Evolutionary conservation across 2,888 invertebrate species (phyloP).

Genomic region (Volucella inflata): DNA sequence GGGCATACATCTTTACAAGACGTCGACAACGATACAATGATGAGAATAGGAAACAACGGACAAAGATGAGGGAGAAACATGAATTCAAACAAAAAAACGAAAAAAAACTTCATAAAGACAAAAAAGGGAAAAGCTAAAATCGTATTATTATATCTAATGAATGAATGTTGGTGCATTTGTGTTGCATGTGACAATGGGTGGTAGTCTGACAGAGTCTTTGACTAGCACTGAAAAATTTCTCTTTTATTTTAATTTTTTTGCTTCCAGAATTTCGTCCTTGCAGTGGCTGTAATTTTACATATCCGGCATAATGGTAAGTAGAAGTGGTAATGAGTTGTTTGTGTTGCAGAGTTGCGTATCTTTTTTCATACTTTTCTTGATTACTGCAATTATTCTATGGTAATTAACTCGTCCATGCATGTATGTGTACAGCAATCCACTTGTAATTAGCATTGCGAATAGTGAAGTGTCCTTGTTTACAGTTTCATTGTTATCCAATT

Average conservation of each 20-base stretch:
- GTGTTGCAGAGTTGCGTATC: constrained; percentile 34
- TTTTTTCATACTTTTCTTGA: constrained; percentile 16
- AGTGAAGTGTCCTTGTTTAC: constrained; percentile 54
- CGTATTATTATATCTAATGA: constrained; percentile 68
- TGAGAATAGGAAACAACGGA: constrained; percentile 68
- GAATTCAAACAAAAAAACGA: constrained; percentile 30
- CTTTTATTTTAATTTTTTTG: constrained; percentile 44
- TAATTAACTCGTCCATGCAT: constrained; percentile 61
- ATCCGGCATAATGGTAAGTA: constrained; percentile 53
- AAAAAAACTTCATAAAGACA: constrained; percentile 40
- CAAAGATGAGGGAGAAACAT: constrained; percentile 46
- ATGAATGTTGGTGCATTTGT: constrained; percentile 38
- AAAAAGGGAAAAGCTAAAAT: constrained; percentile 71
- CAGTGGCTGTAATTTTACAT: constrained; percentile 60
- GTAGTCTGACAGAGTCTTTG: constrained; percentile 53
- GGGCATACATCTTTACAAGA: constrained; percentile 72
- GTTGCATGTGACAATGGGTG: constrained; percentile 59
- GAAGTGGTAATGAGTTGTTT: constrained; percentile 72
- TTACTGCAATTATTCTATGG: constrained; percentile 67
- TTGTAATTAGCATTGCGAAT: constrained; percentile 58
- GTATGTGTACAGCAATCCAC: constrained; percentile 37
- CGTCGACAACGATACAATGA: constrained; percentile 57
- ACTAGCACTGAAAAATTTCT: constrained; percentile 45
- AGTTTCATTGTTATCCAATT: constrained; percentile 12
- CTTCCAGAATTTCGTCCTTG: constrained; percentile 40